A percentile compares a stretch with the other conserved stretches of the same genome.
phyloP scores from a whole-genome alignment of 1,140 invertebrate species.

The Drosophila hydei region DNA sequence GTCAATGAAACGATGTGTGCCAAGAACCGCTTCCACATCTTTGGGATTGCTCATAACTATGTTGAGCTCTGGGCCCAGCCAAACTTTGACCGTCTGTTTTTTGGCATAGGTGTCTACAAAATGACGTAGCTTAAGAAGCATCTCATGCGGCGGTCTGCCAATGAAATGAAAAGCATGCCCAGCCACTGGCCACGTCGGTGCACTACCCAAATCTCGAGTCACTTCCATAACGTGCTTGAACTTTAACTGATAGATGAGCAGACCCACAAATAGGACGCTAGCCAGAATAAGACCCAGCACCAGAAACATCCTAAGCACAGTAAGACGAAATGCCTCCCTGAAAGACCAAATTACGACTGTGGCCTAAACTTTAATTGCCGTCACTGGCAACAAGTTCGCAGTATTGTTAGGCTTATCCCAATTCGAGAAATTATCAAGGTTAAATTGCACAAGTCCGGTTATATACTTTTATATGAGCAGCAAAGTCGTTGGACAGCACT shows the following conservation, averaged over 20 bases:
- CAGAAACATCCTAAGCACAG: conserved; percentile 51
- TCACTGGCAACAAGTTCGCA: conserved; percentile 49
- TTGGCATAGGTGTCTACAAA: conserved; percentile 53
- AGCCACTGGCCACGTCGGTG: conserved; percentile 60
- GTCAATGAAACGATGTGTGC: conserved; percentile 67
- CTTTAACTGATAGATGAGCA: conserved; percentile 69
- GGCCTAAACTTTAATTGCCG: too few relatives aligned
- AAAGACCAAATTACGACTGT: too few relatives aligned
- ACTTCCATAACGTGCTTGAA: conserved; percentile 64
- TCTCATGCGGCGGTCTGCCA: conserved; percentile 54
- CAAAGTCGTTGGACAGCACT: too few relatives aligned
- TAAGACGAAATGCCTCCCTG: too few relatives aligned
- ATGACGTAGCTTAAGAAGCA: conserved; percentile 25
- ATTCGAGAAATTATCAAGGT: background rate
- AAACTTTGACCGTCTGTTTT: conserved; percentile 84
- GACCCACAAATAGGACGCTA: conserved; percentile 47
- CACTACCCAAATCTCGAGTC: conserved; percentile 66
- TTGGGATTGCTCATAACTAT: conserved; percentile 66
- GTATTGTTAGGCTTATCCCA: conserved; percentile 17
- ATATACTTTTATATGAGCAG: too few relatives aligned
- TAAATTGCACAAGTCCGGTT: background rate
- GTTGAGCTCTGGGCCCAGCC: conserved; percentile 75
- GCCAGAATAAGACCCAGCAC: conserved; percentile 51
- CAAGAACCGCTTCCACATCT: conserved; percentile 69
- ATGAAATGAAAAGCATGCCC: conserved; percentile 76